phyloP scores from a whole-genome alignment of 2,113 vertebrate species.

The Tragulus kanchil region DNA sequence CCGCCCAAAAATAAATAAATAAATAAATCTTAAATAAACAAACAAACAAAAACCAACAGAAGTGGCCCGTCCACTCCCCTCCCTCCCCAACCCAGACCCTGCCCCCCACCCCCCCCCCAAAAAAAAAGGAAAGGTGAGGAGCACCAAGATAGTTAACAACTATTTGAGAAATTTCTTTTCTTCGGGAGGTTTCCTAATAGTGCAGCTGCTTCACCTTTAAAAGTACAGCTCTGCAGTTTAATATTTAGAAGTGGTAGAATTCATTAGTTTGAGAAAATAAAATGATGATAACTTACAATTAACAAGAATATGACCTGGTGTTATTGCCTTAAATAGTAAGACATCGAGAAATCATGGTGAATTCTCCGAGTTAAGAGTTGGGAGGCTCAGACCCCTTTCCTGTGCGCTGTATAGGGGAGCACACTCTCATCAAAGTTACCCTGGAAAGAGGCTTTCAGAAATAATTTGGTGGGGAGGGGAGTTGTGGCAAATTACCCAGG shows the following conservation, averaged over 20 bases:
- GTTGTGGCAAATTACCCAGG: not conserved
- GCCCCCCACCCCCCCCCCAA: too few relatives aligned
- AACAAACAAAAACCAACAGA: too few relatives aligned
- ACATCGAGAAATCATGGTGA: not conserved
- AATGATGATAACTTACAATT: not conserved
- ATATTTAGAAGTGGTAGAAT: slow-evolving; percentile 34
- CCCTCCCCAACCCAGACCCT: too few relatives aligned
- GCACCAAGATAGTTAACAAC: not conserved
- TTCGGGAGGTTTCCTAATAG: not conserved
- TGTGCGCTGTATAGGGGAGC: not conserved
- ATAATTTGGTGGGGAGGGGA: not conserved
- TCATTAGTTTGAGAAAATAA: slow-evolving; percentile 20
- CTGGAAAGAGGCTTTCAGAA: not conserved
- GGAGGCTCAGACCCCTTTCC: not conserved
- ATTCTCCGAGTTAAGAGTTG: not conserved
- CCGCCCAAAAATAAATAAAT: too few relatives aligned
- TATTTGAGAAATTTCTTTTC: not conserved
- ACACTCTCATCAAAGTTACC: not conserved
- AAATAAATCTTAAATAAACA: too few relatives aligned
- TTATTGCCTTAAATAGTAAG: not conserved
- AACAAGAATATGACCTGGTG: not conserved
- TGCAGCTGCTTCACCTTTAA: not conserved
- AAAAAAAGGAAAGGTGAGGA: too few relatives aligned
- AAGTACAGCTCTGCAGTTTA: not conserved
- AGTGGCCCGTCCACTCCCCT: too few relatives aligned